Base-by-base conservation (phyloP, 2,797 vertebrate species). In the Vultur gryphus region DNA sequence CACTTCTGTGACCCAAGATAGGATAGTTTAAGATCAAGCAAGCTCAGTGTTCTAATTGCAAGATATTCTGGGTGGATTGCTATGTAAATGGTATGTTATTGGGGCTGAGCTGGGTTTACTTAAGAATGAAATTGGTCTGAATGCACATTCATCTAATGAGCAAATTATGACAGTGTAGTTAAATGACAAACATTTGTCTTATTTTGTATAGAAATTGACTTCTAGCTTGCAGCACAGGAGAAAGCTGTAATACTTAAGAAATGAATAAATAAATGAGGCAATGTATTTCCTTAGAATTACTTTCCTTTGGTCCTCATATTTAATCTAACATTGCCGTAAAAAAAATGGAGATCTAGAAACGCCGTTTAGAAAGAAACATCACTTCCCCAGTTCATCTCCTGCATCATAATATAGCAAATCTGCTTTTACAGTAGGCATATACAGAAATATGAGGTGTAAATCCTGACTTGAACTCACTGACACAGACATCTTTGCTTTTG, bases 21-120 rank as follows among this genome's bases (percentile, higher is more conserved):
- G 78, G 92, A 93, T 94, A 95, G 93, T 96, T 97, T 96, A 97
- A 93, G 92, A 96, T 94, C 70, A 96, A 96, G 48, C 57, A 94
- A 96, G 91, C 92, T 97, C 71, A 71, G 33, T 72, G 84, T 96
- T 97, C 78, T 96, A 97, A 96, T 97, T 97, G 94, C 91, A 81
- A 94, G 93, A 84, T 83, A 54, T 43, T 88, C 77, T 96, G 65
- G 25, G 83, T 97, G 91, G 48, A 58, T 93, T 97, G 90, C 84
- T 62, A 12, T 88, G 39, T 79, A 95, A 97, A 96, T 84, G 65
- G 39, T 93, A 29, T 87, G 57, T 89, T 94, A 52, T 11, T 82
- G 39, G 43, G 49, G 17, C 70, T 84, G 71, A 81, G 39, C 48
- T 90, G 76, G 41, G 73, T 84, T 96, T 89, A 66, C n/a, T 77